These are phyloP conservation scores for Halictus rubicundus DNA, from an alignment of 1,140 invertebrate genomes.

Conservation along the genomic window DNA sequence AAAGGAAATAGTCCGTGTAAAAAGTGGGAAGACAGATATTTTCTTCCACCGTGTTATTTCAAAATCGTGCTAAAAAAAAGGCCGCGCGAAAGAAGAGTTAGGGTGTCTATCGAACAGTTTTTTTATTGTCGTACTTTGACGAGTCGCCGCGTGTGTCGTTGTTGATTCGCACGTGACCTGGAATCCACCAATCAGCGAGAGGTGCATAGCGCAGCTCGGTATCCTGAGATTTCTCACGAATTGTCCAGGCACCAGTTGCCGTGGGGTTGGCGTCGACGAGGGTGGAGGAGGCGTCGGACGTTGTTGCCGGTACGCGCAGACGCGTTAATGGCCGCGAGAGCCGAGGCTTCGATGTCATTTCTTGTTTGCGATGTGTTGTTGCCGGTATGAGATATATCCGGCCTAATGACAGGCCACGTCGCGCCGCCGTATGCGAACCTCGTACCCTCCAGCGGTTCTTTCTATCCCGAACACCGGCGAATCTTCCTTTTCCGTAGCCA, in stretches of 20 bases:
- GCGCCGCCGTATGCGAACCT: constrained; percentile 51
- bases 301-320: constrained; percentile 62
- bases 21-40: no score
- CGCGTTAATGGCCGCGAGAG: constrained; percentile 66
- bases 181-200: no score
- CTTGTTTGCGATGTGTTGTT: constrained; percentile 66
- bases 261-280: constrained; percentile 39
- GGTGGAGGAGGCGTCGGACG: constrained; percentile 48
- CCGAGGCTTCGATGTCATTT: constrained; percentile 62
- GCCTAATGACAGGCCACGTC: constrained; percentile 63
- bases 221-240: constrained; percentile 63
- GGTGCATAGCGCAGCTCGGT: no score
- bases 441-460: constrained; percentile 1
- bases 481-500: background rate
- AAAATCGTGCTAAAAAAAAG: no score
- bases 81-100: no score
- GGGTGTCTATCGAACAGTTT: no score
- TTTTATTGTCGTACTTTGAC: no score
- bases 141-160: no score
- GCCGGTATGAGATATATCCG: constrained; percentile 64
- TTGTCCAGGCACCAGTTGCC: constrained; percentile 45
- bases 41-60: no score
- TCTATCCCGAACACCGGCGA: constrained; percentile 3
- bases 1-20: no score
- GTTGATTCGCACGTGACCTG: no score